phyloP scores from a whole-genome alignment of 2,113 vertebrate species.

The Epinephelus fuscoguttatus region DNA sequence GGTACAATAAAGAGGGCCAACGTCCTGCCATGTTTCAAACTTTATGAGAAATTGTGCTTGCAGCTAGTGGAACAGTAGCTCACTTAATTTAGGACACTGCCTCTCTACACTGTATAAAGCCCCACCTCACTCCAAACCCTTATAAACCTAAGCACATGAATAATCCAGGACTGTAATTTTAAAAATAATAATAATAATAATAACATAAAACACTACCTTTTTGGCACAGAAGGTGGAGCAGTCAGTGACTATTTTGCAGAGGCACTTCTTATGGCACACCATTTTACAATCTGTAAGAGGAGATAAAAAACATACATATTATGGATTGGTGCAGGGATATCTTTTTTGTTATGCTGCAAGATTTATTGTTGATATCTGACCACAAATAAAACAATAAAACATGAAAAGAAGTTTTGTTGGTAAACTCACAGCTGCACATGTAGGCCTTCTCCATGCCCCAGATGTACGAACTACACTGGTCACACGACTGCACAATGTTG shows the following conservation, averaged over 20 bases:
- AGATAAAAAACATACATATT: neutral
- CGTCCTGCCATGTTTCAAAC: neutral
- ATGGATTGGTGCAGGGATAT: neutral
- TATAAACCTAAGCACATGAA: neutral
- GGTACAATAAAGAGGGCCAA: neutral
- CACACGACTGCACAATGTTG: constrained; percentile 96
- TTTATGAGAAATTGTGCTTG: neutral
- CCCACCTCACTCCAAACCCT: neutral
- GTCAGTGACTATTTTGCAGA: constrained; percentile 89
- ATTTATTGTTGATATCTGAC: neutral
- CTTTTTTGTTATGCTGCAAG: neutral
- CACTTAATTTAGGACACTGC: neutral
- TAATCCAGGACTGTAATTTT: neutral
- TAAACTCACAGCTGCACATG: constrained; percentile 93
- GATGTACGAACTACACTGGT: constrained; percentile 94
- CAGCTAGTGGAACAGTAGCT: neutral
- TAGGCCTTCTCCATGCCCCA: constrained; percentile 98
- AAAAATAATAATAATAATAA: constrained; percentile 5
- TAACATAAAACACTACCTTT: constrained; percentile 81
- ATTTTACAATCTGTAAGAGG: constrained; percentile 91
- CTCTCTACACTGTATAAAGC: neutral
- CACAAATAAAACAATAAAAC: neutral
- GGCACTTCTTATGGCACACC: constrained; percentile 97
- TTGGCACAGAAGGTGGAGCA: constrained; percentile 88
- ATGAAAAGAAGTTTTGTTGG: neutral